Conservation (phyloP, 2,113 vertebrate genomes). For the Aldabrachelys gigantea region DNA sequence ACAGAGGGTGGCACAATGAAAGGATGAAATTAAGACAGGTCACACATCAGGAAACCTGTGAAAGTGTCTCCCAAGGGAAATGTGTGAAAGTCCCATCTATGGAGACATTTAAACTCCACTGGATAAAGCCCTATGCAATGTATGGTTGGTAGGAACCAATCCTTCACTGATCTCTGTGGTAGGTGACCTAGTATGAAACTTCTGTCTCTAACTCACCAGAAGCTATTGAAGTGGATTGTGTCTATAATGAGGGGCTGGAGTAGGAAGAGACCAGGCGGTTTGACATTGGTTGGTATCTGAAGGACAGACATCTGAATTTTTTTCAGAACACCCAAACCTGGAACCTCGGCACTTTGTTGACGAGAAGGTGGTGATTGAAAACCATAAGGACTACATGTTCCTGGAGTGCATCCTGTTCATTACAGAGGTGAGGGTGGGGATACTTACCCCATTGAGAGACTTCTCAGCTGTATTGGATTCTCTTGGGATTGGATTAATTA, state of each 20-base stretch:
- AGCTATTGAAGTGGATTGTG: background rate
- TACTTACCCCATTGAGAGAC: background rate
- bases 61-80: too few relatives aligned
- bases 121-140: background rate
- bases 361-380: constrained; percentile 90
- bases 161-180: background rate
- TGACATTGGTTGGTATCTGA: background rate
- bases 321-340: constrained; percentile 88
- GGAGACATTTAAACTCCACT: background rate
- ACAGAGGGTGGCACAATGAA: too few relatives aligned
- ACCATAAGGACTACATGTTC: constrained; percentile 96
- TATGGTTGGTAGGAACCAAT: background rate
- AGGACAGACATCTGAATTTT: constrained; percentile 11
- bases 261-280: background rate
- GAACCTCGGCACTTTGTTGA: constrained; percentile 95
- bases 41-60: too few relatives aligned
- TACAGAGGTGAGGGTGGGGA: constrained; percentile 80
- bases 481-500: background rate
- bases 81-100: background rate
- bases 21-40: too few relatives aligned
- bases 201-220: background rate
- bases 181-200: background rate
- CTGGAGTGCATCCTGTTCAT: constrained; percentile 96
- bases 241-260: background rate
- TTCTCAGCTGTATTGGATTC: background rate